Conservation (phyloP, 2,888 invertebrate genomes). For the Ochropleura leucogaster region DNA sequence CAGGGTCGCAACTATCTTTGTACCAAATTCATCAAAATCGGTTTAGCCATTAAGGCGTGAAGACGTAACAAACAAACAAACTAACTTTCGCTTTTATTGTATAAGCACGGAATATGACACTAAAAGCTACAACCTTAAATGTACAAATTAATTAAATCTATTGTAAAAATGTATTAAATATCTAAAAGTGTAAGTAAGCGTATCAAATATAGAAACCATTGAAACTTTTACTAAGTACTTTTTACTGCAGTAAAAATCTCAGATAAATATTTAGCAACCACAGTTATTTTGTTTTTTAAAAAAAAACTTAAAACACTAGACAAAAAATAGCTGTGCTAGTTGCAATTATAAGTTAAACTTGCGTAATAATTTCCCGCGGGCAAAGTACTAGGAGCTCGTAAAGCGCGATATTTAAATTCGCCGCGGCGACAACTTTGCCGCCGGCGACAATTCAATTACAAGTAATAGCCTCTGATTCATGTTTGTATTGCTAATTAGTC, state of each 20-base stretch:
- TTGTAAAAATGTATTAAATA: not conserved
- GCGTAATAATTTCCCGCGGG: constrained; percentile 73
- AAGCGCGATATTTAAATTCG: constrained; percentile 89
- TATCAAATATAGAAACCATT: not conserved
- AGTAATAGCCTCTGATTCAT: constrained; percentile 91
- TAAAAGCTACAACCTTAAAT: not conserved
- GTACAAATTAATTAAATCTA: not conserved
- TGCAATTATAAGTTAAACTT: constrained; percentile 71
- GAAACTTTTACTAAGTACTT: not conserved
- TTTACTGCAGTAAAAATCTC: not conserved
- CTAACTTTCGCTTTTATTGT: too few species aligned
- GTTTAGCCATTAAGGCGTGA: too few species aligned
- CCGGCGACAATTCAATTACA: constrained; percentile 90
- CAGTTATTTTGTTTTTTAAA: not conserved
- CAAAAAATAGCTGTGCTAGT: constrained; percentile 53
- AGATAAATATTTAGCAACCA: constrained; percentile 4
- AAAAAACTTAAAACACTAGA: constrained; percentile 16
- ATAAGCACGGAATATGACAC: too few species aligned
- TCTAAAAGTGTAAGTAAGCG: too few species aligned
- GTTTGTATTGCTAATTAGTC: constrained; percentile 91
- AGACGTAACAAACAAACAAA: too few species aligned
- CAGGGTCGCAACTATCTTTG: too few species aligned
- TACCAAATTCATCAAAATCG: too few species aligned
- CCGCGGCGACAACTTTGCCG: constrained; percentile 86
- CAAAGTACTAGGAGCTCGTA: constrained; percentile 81